These are phyloP conservation scores for Miichthys miiuy DNA, from an alignment of 2,797 vertebrate species.

Conservation along the genomic window DNA sequence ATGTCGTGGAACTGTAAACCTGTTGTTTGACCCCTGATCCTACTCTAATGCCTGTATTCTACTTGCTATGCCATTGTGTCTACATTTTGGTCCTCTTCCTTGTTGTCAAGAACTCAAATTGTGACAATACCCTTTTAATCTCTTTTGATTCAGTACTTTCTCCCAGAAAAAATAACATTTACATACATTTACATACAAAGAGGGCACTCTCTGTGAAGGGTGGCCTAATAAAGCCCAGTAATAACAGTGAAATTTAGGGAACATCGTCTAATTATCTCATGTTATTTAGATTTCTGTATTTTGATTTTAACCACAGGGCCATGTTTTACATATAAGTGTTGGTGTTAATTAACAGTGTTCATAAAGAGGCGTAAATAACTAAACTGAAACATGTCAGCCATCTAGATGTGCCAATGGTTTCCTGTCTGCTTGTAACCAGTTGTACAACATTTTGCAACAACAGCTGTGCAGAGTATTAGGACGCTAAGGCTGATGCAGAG, in stretches of 20 bases:
- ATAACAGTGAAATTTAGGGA: too few species aligned
- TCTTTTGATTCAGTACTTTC: neutral
- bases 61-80: too few species aligned
- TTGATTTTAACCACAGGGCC: neutral
- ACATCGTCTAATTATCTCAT: too few species aligned
- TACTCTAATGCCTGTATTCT: too few species aligned
- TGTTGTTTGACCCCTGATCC: too few species aligned
- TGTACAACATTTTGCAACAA: neutral
- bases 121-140: neutral
- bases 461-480: neutral
- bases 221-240: neutral
- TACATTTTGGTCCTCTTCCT: too few species aligned
- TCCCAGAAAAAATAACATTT: neutral
- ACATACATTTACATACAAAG: too few species aligned
- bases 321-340: neutral
- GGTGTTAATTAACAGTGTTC: conserved; percentile 10
- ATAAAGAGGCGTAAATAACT: neutral
- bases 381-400: neutral
- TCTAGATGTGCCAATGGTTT: conserved; percentile 11
- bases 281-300: neutral
- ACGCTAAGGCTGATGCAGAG: neutral
- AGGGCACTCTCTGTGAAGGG: too few species aligned
- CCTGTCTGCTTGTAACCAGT: neutral
- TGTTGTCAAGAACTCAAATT: neutral
- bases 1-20: too few species aligned